Evolutionary conservation across 2,113 vertebrate genomes (phyloP).

Genomic region (Vulpes ferrilata): DNA sequence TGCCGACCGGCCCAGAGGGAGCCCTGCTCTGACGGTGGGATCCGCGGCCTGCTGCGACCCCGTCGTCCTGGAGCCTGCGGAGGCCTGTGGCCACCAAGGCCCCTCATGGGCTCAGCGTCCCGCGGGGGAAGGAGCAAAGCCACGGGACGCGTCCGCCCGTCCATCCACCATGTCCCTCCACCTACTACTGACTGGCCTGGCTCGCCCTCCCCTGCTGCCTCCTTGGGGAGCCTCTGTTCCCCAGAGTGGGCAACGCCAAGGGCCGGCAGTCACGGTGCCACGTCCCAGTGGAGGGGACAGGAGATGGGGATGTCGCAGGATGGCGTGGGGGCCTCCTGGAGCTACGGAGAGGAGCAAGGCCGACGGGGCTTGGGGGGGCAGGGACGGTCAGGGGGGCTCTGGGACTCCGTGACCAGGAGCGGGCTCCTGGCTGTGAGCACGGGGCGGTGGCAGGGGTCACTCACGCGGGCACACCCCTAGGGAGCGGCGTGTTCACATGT

Average conservation of each 20-base stretch:
- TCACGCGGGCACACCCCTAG: neutral
- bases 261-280: neutral
- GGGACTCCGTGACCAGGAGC: neutral
- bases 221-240: neutral
- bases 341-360: neutral
- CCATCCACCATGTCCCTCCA: neutral
- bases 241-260: neutral
- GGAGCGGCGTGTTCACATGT: rapidly evolving
- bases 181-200: no score
- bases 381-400: neutral
- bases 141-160: rapidly evolving
- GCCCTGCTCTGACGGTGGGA: neutral
- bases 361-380: rapidly evolving
- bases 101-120: no score
- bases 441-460: no score
- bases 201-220: neutral
- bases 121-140: no score
- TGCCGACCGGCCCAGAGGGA: no score
- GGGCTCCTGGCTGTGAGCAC: neutral
- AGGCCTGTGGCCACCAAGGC: neutral
- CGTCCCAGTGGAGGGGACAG: neutral
- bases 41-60: rapidly evolving
- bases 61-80: neutral
- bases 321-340: rapidly evolving
- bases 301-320: neutral